A percentile compares a stretch with the other conserved stretches of the same genome.
phyloP scores from a whole-genome alignment of 2,888 invertebrate genomes.

The Sesia bembeciformis region DNA sequence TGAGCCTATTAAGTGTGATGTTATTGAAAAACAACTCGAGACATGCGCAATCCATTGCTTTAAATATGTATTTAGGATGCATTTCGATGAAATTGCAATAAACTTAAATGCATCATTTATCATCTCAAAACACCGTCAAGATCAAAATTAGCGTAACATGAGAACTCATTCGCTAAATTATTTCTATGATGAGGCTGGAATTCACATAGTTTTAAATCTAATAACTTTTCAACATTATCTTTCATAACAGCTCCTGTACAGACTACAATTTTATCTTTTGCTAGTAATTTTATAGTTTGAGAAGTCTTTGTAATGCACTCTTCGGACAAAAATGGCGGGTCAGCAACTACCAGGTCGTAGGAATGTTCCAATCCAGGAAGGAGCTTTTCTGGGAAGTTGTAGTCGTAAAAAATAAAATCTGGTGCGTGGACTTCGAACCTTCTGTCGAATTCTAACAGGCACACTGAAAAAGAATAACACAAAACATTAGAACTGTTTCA shows the following conservation, averaged over 20 bases:
- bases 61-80: no score
- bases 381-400: conserved; percentile 83
- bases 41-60: no score
- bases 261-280: conserved; percentile 84
- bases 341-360: conserved; percentile 91
- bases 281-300: conserved; percentile 82
- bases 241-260: conserved; percentile 93
- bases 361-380: conserved; percentile 71
- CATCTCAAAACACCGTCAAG: conserved; percentile 66
- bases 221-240: conserved; percentile 76
- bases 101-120: conserved; percentile 9
- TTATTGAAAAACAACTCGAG: no score
- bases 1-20: no score
- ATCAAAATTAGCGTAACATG: conserved; percentile 91
- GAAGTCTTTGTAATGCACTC: conserved; percentile 92
- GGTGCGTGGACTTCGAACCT: conserved; percentile 85
- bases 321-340: conserved; percentile 95
- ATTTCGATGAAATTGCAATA: no score
- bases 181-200: conserved; percentile 90
- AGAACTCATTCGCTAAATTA: conserved; percentile 94
- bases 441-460: conserved; percentile 87
- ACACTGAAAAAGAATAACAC: conserved; percentile 68
- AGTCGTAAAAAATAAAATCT: conserved; percentile 91
- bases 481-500: background rate
- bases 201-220: conserved; percentile 77